These are phyloP conservation scores for Drosophila siamana DNA, from an alignment of 2,888 invertebrate species.

Conservation along the genomic window DNA sequence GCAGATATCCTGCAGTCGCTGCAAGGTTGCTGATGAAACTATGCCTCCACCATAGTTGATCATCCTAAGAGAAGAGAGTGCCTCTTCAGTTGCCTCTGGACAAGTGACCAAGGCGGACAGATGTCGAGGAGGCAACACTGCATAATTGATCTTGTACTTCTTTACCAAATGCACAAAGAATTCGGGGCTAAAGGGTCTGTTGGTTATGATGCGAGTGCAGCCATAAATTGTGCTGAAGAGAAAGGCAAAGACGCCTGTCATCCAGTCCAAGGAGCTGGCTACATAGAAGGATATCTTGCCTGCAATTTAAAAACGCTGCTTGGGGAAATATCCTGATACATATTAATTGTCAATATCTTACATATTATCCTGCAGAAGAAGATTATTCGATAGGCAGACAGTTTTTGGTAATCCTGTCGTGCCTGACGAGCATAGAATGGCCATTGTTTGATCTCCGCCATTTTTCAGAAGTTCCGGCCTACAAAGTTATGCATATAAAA, in stretches of 20 bases:
- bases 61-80: not conserved
- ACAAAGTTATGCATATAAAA: not conserved
- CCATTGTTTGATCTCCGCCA: constrained; percentile 67
- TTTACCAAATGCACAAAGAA: not conserved
- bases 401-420: constrained; percentile 79
- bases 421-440: constrained; percentile 79
- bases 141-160: not conserved
- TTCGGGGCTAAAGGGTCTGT: not conserved
- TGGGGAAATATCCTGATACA: not conserved
- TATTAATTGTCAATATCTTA: constrained; percentile 16
- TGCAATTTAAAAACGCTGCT: not conserved
- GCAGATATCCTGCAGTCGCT: not conserved
- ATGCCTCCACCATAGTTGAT: not conserved
- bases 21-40: not conserved
- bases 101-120: not conserved
- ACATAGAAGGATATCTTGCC: not conserved
- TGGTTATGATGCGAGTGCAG: not conserved
- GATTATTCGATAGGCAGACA: constrained; percentile 68
- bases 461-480: constrained; percentile 62
- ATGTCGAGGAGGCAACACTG: not conserved
- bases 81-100: not conserved
- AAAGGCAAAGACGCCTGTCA: not conserved
- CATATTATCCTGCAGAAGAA: constrained; percentile 49
- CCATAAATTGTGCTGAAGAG: not conserved
- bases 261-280: not conserved